phyloP scores from a whole-genome alignment of 2,888 invertebrate genomes.

The Clusia tigrina region DNA sequence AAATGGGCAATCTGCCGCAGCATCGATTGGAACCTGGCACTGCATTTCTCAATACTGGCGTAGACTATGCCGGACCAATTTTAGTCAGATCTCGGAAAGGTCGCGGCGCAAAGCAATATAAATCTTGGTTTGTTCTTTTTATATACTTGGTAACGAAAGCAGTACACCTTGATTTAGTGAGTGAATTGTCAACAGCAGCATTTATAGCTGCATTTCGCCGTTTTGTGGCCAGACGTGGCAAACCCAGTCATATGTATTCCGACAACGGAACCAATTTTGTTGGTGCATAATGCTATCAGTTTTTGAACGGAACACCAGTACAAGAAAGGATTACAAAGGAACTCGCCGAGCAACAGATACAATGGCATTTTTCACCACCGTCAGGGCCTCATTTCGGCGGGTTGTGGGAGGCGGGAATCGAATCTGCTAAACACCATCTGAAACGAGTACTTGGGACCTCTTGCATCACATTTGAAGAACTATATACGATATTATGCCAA shows the following conservation, averaged over 20 bases:
- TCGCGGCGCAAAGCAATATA: conserved; percentile 24
- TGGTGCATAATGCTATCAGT: too few species aligned
- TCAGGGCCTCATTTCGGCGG: too few species aligned
- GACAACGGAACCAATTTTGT: conserved; percentile 38
- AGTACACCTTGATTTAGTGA: conserved; percentile 31
- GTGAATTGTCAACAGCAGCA: conserved; percentile 33
- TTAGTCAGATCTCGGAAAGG: conserved; percentile 28
- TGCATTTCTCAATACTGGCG: conserved; percentile 28
- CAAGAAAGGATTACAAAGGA: too few species aligned
- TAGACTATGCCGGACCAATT: conserved; percentile 32
- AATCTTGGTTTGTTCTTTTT: conserved; percentile 32
- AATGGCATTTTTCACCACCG: too few species aligned
- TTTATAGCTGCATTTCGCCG: conserved; percentile 45
- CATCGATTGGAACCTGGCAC: conserved; percentile 29
- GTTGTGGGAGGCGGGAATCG: too few species aligned
- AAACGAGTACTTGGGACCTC: too few species aligned
- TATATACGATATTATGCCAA: too few species aligned
- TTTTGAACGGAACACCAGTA: too few species aligned
- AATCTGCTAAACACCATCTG: too few species aligned
- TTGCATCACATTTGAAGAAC: too few species aligned
- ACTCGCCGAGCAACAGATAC: too few species aligned
- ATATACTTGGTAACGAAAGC: conserved; percentile 28
- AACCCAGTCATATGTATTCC: background rate
- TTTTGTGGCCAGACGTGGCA: conserved; percentile 33
- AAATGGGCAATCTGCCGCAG: conserved; percentile 36